Evolutionary conservation across 2,113 vertebrate genomes (phyloP), one percentile per base, ranked within the genome.

Genomic region (Erythrocercus mccallii): DNA sequence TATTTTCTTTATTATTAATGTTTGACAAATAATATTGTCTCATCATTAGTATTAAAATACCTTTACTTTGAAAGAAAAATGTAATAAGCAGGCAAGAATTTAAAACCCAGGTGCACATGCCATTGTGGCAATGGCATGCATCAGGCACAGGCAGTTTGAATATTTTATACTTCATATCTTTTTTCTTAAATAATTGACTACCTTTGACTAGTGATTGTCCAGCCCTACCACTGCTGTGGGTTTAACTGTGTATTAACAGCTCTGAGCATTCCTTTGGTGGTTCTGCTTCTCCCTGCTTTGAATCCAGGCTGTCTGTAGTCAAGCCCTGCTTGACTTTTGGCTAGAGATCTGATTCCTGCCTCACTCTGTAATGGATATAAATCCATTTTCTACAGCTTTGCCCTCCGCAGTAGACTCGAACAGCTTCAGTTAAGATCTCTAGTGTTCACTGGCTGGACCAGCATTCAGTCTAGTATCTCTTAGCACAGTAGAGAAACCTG

Each of bases 161-260:
- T 97, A 97, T 96, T 97, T 97, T 81, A 96, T 97, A 81, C 33
- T 86, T 94, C 76, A 68, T 88, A 81, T 83, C 91, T 82, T 95
- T 95, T 95, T 84, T 81, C 83, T 86, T 94, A 88, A 96, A 97
- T 96, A 96, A 94, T 95, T 96, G 88, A 97, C 81, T 68, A 92
- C 44, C 28, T 88, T 95, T 96, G 95, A 93, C 94, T 73, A 83
- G 71, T 58, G 71, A 80, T 71, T 83, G 92, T 78, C 93, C 92
- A 93, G 72, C 72, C n/a, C 60, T 74, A 37, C 68, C 56, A 19
- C 5, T 81, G 72, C 88, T 74, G 53, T 1, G 8, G 19, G 35
- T 84, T 93, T 69, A 88, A 70, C 82, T 40, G 47, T 2, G 0
- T 30, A 11, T 70, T 73, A 35, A 37, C 25, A 66, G 37, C 30